These are phyloP conservation scores for Aelia acuminata DNA, from an alignment of 2,888 invertebrate species.

Conservation along the genomic window DNA sequence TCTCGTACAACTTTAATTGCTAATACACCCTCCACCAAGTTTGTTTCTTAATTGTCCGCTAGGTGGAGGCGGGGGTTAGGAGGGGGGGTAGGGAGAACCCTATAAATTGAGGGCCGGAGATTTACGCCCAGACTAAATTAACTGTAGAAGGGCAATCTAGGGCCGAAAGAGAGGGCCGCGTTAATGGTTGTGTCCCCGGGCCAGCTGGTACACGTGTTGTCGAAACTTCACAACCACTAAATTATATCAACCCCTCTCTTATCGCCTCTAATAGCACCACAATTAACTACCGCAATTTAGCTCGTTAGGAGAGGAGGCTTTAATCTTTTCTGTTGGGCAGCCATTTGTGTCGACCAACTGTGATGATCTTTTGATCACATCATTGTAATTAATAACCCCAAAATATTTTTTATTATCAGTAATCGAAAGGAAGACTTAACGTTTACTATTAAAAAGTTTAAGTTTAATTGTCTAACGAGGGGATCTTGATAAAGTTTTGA, in stretches of 20 bases:
- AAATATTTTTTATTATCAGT: neutral
- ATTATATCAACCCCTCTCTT: constrained; percentile 45
- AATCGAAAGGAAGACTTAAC: no score
- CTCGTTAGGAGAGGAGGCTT: constrained; percentile 13
- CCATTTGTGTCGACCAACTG: neutral
- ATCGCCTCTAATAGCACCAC: constrained; percentile 44
- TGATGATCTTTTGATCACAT: neutral
- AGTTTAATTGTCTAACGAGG: no score
- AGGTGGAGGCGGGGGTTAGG: neutral
- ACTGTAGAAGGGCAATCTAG: constrained; percentile 51
- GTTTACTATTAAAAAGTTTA: no score
- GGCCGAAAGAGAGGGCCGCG: constrained; percentile 27
- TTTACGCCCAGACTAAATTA: constrained; percentile 49
- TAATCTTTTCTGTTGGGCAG: neutral
- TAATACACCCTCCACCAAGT: constrained; percentile 42
- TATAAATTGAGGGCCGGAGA: constrained; percentile 30
- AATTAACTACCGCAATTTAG: constrained; percentile 46
- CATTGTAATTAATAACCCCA: neutral
- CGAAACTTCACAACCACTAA: constrained; percentile 47
- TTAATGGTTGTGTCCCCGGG: constrained; percentile 36
- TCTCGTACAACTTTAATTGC: constrained; percentile 45
- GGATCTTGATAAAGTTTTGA: no score
- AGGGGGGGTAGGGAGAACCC: neutral
- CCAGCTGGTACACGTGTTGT: constrained; percentile 45
- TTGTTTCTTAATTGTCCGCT: constrained; percentile 51